Evolutionary conservation across 2,113 vertebrate species (phyloP).

Genomic region (Silurus glanis): DNA sequence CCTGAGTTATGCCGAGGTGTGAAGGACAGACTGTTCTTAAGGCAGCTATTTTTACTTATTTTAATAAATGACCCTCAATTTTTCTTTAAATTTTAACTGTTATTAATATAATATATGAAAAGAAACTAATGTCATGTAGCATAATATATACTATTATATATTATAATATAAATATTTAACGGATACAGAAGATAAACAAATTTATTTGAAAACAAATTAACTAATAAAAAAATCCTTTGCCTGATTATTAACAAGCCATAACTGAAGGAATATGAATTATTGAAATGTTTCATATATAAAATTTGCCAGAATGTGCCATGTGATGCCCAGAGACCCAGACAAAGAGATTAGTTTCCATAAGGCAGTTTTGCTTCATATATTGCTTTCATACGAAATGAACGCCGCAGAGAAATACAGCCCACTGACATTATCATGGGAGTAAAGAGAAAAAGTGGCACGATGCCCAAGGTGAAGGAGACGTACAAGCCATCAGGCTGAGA

Average conservation of each 20-base stretch:
- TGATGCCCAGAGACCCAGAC: not conserved
- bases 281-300: not conserved
- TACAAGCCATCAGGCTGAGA: not conserved
- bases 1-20: not conserved
- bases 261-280: not conserved
- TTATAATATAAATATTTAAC: not conserved
- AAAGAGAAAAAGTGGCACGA: slow-evolving; percentile 13
- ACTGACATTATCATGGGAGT: slow-evolving; percentile 7
- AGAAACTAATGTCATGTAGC: not conserved
- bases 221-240: not conserved
- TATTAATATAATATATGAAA: not conserved
- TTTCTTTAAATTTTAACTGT: not conserved
- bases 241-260: not conserved
- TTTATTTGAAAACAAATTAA: not conserved
- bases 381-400: slow-evolving; percentile 10
- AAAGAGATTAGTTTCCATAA: slow-evolving; percentile 15
- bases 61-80: not conserved
- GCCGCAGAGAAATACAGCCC: slow-evolving; percentile 12
- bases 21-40: slow-evolving; percentile 8
- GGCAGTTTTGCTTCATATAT: not conserved
- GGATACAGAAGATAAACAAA: not conserved
- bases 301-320: not conserved
- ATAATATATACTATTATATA: not conserved
- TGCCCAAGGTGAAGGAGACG: slow-evolving; percentile 23
- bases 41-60: not conserved